A percentile compares a stretch with the other conserved stretches of the same genome.
Evolutionary conservation across 35 echinoderm and acorn worm species (phyloP).

Genomic region (Strongylocentrotus purpuratus): DNA sequence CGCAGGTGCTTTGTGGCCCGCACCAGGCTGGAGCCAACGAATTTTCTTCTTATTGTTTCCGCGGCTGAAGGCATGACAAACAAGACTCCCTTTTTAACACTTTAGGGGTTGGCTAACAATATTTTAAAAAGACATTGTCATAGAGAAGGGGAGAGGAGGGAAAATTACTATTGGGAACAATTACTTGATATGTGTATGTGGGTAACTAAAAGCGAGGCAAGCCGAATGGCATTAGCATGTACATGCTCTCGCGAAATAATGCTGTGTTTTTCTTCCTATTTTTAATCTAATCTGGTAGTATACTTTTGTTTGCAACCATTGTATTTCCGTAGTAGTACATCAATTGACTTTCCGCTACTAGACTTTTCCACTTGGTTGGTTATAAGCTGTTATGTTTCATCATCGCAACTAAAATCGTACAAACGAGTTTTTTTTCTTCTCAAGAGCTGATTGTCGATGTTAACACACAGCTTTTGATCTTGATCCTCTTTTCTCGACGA

Average conservation of each 20-base stretch:
- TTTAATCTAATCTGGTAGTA: not conserved
- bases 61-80: slow-evolving; percentile 50
- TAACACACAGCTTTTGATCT: not conserved
- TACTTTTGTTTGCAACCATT: slow-evolving; percentile 20
- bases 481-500: not conserved
- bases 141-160: not conserved
- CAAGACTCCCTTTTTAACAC: slow-evolving; percentile 41
- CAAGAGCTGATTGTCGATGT: not conserved
- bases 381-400: not conserved
- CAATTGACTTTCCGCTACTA: slow-evolving; percentile 25
- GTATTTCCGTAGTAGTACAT: not conserved
- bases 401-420: not conserved
- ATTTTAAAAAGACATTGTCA: slow-evolving; percentile 49
- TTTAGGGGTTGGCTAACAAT: slow-evolving; percentile 48
- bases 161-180: slow-evolving; percentile 19
- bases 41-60: slow-evolving; percentile 30
- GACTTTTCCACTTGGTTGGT: slow-evolving; percentile 1
- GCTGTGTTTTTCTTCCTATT: not conserved
- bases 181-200: slow-evolving; percentile 17
- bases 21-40: slow-evolving; percentile 23
- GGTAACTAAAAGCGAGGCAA: not conserved
- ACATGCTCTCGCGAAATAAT: not conserved
- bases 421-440: not conserved
- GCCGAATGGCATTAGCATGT: not conserved
- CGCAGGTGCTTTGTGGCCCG: slow-evolving; percentile 47